Evolutionary conservation across 2,888 invertebrate genomes (phyloP), one percentile per base, ranked within the genome.

Genomic region (Slavum lentiscoides): DNA sequence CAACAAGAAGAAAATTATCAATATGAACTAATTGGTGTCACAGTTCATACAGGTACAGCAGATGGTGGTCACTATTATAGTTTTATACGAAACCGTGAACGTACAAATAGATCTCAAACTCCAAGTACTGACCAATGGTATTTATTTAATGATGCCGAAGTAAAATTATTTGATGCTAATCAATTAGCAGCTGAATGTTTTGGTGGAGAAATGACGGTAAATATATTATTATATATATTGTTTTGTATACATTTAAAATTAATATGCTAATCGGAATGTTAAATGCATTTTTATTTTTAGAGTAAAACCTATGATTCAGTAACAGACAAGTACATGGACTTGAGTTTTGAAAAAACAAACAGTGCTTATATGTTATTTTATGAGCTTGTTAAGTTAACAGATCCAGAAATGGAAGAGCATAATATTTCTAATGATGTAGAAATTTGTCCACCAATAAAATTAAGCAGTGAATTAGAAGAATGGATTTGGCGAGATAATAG

Each of bases 401-500:
- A 84, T 68, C 82, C 84, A 64, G 83, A 83, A 82, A 69, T 83
- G 37, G 82, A 83, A 73, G 82, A 84, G 59, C 81, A 74, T 85
- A 86, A 86, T 72, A 86, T 85, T 58, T 84, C 84, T 13, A 85
- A 85, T 64, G 86, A 86, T 74, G 85, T 87, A 84, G 69, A 83
- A 66, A 59, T 80, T 64, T 82, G 83, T 37, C 74, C 82, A 17
- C 74, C 74, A 21, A 82, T 92, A 84, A 90, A 91, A 84, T 88
- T 94, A 61, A 92, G 91, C 74, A 91, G 92, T 84, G 96, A 96
- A 84, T 88, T 97, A 61, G 94, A 95, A 86, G 93, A 94, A 87
- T 97, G 96, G 97, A 97, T 97, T 84, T 97, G 97, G 97, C 93
- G 95, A 86, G 97, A 97, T 88, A 97, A 97, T 86, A 94, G 94